phyloP scores from a whole-genome alignment of 2,797 vertebrate species.

The Mormyrus proboscirostris region DNA sequence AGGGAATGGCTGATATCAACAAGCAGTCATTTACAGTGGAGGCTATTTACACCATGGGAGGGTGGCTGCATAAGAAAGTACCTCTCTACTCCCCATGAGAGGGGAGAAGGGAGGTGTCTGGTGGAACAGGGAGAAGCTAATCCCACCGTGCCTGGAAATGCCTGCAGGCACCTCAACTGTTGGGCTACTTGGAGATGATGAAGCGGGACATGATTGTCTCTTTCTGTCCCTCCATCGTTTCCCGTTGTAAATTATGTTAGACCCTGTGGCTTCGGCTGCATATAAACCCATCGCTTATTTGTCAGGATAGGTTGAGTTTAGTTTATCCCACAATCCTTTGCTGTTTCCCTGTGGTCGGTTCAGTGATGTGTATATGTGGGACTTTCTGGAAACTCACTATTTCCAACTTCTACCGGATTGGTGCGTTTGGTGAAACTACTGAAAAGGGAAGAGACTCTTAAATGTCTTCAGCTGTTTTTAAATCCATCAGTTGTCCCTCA shows the following conservation, averaged over 20 bases:
- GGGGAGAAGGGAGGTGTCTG: neutral
- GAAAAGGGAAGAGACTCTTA: neutral
- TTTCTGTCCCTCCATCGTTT: neutral
- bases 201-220: neutral
- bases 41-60: constrained; percentile 46
- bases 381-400: neutral
- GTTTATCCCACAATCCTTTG: neutral
- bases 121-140: constrained; percentile 12
- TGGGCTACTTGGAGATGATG: neutral
- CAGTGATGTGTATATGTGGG: neutral
- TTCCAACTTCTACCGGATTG: neutral
- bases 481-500: constrained; percentile 21
- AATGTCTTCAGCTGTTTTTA: constrained; percentile 16
- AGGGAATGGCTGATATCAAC: constrained; percentile 20
- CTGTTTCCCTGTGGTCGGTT: neutral
- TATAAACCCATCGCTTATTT: neutral
- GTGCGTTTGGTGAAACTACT: constrained; percentile 10
- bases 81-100: neutral
- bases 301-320: neutral
- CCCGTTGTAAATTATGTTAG: neutral
- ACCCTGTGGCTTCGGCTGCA: neutral
- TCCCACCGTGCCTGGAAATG: constrained; percentile 13
- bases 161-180: neutral
- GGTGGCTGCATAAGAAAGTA: constrained; percentile 7
- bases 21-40: constrained; percentile 43